These are phyloP conservation scores for Caerostris extrusa DNA, from an alignment of 1,140 invertebrate species.

Conservation along the genomic window DNA sequence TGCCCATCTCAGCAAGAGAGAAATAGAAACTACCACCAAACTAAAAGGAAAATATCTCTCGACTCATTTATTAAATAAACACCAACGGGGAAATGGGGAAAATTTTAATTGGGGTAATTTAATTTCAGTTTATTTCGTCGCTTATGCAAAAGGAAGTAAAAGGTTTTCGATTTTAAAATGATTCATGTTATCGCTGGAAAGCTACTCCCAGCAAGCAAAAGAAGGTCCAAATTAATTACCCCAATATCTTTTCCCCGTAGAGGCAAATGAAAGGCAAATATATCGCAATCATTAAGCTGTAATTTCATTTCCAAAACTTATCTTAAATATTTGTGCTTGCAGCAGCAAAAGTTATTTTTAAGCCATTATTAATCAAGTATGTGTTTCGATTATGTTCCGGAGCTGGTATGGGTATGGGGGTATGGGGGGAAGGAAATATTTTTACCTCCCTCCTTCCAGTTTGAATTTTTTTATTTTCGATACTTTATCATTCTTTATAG, in stretches of 20 bases:
- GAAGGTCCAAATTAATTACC: constrained; percentile 65
- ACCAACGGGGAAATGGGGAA: constrained; percentile 26
- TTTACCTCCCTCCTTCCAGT: neutral
- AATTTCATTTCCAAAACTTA: constrained; percentile 69
- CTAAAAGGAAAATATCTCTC: constrained; percentile 30
- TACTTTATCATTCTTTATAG: constrained; percentile 39
- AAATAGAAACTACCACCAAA: neutral
- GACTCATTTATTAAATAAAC: constrained; percentile 75
- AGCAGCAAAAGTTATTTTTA: constrained; percentile 55
- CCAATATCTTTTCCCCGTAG: constrained; percentile 46
- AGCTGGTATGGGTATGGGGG: neutral
- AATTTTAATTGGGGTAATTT: constrained; percentile 76
- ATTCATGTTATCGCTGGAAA: constrained; percentile 53
- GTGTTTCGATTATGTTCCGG: constrained; percentile 59
- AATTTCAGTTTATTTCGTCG: constrained; percentile 71
- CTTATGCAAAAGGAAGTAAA: neutral
- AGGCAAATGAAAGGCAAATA: constrained; percentile 36
- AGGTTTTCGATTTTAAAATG: constrained; percentile 58
- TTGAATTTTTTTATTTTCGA: too few species aligned
- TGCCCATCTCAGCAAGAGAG: constrained; percentile 31
- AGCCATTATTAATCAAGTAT: constrained; percentile 65
- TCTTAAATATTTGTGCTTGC: constrained; percentile 70
- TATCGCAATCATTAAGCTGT: constrained; percentile 61
- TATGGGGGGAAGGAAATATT: neutral
- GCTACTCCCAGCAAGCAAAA: neutral